phyloP scores from a whole-genome alignment of 2,113 vertebrate genomes.

The Cinclus cinclus region DNA sequence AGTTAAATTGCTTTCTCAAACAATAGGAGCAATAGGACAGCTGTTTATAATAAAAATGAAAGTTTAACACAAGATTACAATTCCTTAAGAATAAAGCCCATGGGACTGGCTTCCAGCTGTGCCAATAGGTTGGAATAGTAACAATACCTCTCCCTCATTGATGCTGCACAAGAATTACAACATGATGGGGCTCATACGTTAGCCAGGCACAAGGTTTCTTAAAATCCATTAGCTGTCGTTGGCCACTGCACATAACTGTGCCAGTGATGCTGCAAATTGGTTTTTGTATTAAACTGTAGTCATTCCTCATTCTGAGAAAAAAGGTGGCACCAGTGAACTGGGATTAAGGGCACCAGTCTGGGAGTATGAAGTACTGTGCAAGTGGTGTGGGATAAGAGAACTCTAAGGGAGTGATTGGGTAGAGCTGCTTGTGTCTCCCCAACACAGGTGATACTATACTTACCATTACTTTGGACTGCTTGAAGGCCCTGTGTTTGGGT shows the following conservation, averaged over 20 bases:
- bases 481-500: background rate
- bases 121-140: background rate
- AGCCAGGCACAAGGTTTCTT: background rate
- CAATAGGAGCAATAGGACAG: background rate
- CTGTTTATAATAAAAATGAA: background rate
- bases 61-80: background rate
- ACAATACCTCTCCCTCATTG: rapidly evolving
- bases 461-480: background rate
- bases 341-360: background rate
- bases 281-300: slow-evolving; percentile 27
- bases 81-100: background rate
- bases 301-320: slow-evolving; percentile 5
- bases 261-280: background rate
- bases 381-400: background rate
- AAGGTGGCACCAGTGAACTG: background rate
- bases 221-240: background rate
- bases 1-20: background rate
- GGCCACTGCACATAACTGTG: background rate
- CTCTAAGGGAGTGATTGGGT: background rate
- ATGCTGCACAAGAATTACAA: background rate
- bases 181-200: background rate
- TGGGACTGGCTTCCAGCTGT: background rate
- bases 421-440: background rate
- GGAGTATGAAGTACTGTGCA: background rate
- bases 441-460: background rate